phyloP scores from a whole-genome alignment of 2,113 vertebrate species.

The Promerops cafer region DNA sequence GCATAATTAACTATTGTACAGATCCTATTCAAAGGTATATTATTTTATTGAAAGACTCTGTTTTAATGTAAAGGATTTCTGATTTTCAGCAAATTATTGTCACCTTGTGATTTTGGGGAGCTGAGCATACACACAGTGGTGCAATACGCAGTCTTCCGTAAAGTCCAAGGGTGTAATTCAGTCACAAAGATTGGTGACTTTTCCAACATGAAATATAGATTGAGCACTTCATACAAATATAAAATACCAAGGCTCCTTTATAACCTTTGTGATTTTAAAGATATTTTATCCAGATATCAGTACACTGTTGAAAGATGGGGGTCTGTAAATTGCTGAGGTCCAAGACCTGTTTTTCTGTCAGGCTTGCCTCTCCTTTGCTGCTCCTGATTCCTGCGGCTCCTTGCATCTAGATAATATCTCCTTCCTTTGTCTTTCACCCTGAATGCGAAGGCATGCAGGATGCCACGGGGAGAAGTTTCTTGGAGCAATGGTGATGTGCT shows the following conservation, averaged over 20 bases:
- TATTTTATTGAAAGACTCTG: constrained; percentile 42
- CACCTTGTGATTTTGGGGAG: neutral
- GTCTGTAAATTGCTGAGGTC: neutral
- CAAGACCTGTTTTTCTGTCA: neutral
- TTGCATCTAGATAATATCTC: rapidly evolving
- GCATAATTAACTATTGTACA: constrained; percentile 42
- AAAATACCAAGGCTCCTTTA: constrained; percentile 5
- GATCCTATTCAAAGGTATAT: constrained; percentile 29
- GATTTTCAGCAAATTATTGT: constrained; percentile 6
- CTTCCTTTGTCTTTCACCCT: neutral
- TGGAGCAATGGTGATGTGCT: rapidly evolving
- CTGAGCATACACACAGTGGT: neutral
- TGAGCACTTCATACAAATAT: neutral
- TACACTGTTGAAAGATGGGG: neutral
- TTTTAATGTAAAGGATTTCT: constrained; percentile 40
- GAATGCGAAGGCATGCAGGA: neutral
- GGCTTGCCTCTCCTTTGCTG: neutral
- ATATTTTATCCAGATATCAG: neutral
- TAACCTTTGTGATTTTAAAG: constrained; percentile 4
- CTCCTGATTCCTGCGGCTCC: neutral
- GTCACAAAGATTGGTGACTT: constrained; percentile 15
- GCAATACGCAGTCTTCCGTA: neutral
- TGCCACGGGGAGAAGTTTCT: neutral
- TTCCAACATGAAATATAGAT: neutral
- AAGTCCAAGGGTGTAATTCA: constrained; percentile 5